Base-by-base conservation (phyloP, 2,113 vertebrate genomes). In the Psilopsiagon aurifrons region DNA sequence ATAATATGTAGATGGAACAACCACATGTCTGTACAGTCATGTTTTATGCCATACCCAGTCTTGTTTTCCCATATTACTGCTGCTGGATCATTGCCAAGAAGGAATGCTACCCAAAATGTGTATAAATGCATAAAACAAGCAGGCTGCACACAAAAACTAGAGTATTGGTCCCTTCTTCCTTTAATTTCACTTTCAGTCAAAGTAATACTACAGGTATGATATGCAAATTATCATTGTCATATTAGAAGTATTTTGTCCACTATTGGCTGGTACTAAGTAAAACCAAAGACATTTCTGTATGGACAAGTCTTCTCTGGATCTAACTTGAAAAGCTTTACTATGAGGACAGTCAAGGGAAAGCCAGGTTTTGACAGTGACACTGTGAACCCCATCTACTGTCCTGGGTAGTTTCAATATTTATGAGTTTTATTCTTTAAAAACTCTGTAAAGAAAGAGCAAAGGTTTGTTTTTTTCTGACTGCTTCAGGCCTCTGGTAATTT, bases 371-470 rank as follows among this genome's bases (percentile, higher is more conserved):
- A 62, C 28, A 85, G 11, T 43, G 31, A 37, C 27, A 25, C 17
- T 80, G 13, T 54, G 39, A 86, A 51, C 18, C 79, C 47, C 57
- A 77, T 69, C 57, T 74, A 62, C 52, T 81, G 11, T 59, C 86
- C 55, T 46, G 9, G 6, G 13, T 41, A 70, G 37, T 64, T 95
- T 86, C 66, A 86, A 33, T 33, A 75, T 71, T 85, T 66, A 62
- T 63, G 28, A 23, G 6, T 44, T 92, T 80, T 96, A 93, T 70
- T 95, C 94, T 88, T 90, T 52, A 88, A 96, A 96, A 80, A 28
- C 33, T 84, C 60, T 74, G 41, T 71, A 54, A 94, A 88, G 41
- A 87, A 87, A 94, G 55, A 94, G 82, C 27, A 95, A 88, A 94
- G 41, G 28, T 90, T 94, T 94, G 35, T 41, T 33, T 1, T 90